Evolutionary conservation across 2,888 invertebrate genomes (phyloP).

Genomic region (Microctonus aethiopoides): DNA sequence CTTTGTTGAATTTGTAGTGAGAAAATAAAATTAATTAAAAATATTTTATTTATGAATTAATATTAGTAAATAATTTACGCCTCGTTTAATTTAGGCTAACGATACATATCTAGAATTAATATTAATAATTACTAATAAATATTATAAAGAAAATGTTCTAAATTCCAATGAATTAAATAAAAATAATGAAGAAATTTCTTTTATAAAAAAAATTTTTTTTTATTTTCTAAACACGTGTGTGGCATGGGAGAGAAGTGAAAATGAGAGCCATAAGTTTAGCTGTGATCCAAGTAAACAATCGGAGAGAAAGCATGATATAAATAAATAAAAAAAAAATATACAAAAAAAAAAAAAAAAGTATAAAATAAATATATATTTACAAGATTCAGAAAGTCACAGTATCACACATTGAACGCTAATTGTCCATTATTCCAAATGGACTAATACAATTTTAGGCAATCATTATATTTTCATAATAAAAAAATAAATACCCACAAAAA

Average conservation of each 20-base stretch:
- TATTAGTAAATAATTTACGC: not conserved
- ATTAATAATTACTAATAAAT: not conserved
- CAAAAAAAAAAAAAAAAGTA: not conserved
- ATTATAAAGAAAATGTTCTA: not conserved
- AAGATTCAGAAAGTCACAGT: slow-evolving; percentile 9
- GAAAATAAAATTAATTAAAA: too few species aligned
- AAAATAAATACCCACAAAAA: not conserved
- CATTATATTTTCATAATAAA: too few species aligned
- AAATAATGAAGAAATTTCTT: too few species aligned
- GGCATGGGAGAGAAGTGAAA: not conserved
- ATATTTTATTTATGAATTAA: too few species aligned
- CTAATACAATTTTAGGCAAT: not conserved
- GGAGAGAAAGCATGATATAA: not conserved
- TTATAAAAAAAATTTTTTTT: not conserved
- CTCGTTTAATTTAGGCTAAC: not conserved
- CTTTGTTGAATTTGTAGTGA: too few species aligned
- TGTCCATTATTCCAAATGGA: not conserved
- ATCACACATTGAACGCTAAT: too few species aligned
- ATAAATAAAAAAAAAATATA: not conserved
- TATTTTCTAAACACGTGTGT: not conserved
- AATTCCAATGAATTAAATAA: too few species aligned
- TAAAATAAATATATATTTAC: too few species aligned
- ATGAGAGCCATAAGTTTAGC: not conserved
- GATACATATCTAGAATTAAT: too few species aligned
- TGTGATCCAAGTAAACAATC: not conserved